Base-by-base conservation (phyloP, 2,113 vertebrate genomes). In the Cavia aperea region DNA sequence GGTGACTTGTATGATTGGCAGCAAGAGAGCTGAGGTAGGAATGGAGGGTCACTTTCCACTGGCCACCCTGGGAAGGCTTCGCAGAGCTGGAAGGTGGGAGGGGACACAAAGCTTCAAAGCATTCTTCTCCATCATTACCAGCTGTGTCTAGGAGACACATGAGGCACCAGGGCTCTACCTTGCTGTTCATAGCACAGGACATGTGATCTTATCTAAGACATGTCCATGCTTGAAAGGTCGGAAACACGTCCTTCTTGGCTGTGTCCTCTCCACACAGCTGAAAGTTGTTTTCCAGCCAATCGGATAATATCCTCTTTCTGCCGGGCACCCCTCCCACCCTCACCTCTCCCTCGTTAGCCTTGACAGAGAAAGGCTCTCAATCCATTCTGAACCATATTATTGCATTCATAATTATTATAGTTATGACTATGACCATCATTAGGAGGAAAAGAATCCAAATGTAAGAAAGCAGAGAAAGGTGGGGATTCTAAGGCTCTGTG, bases 381-480 rank as follows among this genome's bases (percentile, higher is more conserved):
- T 77, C 49, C 70, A 85, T 92, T 93, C 75, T 81, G 83, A 70
- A 87, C 92, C 77, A 58, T 88, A 85, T 95, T 93, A 95, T 86
- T 87, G 89, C 86, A 54, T 31, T 86, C 89, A 36, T 82, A 94
- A 93, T 95, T 93, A 94, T 93, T 95, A 95, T 89, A 62, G 95
- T 94, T 95, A 96, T 93, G 75, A 90, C 93, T 93, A 72, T 94
- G 92, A 79, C 88, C 54, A 31, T 95, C 89, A 94, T 94, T 92
- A 90, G 73, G 31, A 92, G 83, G 89, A 91, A 92, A 93, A 66
- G 86, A 63, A 72, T 79, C 81, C 75, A 82, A 79, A 94, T 89
- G 79, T 24, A 68, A 73, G 51, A 87, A 82, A 72, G 60, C 33
- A 72, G 66, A 84, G 33, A 78, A 89, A 33, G 24, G 81, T 13